phyloP scores from a whole-genome alignment of 1,140 invertebrate genomes.

The Rhopalosiphum padi region DNA sequence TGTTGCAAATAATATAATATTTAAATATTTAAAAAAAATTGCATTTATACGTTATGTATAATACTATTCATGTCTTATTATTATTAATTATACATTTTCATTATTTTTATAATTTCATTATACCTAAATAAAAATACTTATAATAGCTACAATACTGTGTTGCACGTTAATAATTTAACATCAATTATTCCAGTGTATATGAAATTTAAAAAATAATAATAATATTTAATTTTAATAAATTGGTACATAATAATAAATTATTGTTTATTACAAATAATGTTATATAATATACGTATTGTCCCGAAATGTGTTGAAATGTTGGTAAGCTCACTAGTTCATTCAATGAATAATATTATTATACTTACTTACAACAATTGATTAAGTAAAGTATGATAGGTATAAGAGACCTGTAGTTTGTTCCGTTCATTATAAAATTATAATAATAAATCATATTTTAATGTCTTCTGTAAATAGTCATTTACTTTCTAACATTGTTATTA shows the following conservation, averaged over 20 bases:
- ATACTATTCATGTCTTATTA: not conserved
- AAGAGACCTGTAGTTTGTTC: too few species aligned
- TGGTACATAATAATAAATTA: too few species aligned
- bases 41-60: not conserved
- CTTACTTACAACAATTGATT: not conserved
- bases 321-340: not conserved
- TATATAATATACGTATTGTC: not conserved
- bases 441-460: too few species aligned
- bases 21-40: not conserved
- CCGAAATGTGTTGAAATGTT: not conserved
- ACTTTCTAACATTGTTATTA: too few species aligned
- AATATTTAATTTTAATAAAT: too few species aligned
- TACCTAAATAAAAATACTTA: not conserved
- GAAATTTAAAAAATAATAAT: not conserved
- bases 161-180: not conserved
- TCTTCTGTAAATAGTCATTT: too few species aligned
- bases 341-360: not conserved
- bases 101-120: not conserved
- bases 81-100: not conserved
- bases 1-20: not conserved
- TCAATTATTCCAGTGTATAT: not conserved
- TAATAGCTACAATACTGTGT: not conserved
- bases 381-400: not conserved
- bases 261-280: too few species aligned
- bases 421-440: too few species aligned